phyloP scores from a whole-genome alignment of 2,888 invertebrate species.

The Ophion slaviceki region DNA sequence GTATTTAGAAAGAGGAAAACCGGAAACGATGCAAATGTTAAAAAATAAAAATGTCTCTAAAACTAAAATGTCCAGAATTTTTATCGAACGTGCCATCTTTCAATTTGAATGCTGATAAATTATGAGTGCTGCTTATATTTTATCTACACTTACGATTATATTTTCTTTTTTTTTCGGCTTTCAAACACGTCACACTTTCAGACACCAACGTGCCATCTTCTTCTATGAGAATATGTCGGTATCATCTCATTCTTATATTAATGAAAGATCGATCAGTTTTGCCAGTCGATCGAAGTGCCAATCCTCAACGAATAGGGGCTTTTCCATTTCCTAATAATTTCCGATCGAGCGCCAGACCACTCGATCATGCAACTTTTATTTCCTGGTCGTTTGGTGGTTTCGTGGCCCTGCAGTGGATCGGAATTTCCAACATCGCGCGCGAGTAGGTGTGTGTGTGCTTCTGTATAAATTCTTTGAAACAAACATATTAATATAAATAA shows the following conservation, averaged over 20 bases:
- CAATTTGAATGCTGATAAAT: background rate
- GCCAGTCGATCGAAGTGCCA: background rate
- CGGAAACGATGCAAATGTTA: no score
- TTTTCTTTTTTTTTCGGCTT: background rate
- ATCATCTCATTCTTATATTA: background rate
- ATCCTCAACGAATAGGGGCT: conserved; percentile 48
- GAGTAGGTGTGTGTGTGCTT: background rate
- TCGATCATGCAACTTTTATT: conserved; percentile 71
- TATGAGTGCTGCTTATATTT: background rate
- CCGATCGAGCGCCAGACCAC: conserved; percentile 66
- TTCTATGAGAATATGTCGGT: background rate
- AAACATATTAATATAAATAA: no score
- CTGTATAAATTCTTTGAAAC: no score
- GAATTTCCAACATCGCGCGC: background rate
- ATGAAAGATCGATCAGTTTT: conserved; percentile 31
- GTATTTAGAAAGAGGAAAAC: no score
- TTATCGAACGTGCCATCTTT: no score
- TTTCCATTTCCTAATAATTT: conserved; percentile 79
- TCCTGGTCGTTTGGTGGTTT: conserved; percentile 42
- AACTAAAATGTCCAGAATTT: no score
- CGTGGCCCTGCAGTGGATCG: background rate
- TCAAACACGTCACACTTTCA: background rate
- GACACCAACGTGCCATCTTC: background rate
- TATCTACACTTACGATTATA: background rate
- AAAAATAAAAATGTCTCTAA: no score